Conservation (phyloP, 2,888 invertebrate species). For the Agonopterix alstromeriana region DNA sequence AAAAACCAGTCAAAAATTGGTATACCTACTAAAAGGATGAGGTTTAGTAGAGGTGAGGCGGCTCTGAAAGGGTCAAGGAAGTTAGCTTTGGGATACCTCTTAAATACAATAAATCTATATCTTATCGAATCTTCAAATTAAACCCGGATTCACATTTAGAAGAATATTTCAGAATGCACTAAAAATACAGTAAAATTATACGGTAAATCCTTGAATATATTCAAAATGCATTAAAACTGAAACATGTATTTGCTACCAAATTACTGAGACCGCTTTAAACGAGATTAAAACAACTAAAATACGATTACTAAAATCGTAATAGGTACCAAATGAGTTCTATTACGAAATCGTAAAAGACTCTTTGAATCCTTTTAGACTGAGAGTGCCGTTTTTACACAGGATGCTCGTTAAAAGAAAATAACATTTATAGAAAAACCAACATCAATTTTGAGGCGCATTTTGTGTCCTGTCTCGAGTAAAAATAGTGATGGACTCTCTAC, state of each 20-base stretch:
- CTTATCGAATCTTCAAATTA: background rate
- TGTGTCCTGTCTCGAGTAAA: too few relatives aligned
- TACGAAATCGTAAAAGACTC: slow-evolving; percentile 17
- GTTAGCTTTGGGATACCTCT: too few relatives aligned
- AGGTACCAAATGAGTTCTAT: slow-evolving; percentile 16
- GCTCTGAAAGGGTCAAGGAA: too few relatives aligned
- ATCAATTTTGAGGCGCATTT: too few relatives aligned
- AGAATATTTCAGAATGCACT: background rate
- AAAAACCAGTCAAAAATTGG: too few relatives aligned
- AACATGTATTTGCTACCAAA: background rate
- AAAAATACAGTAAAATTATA: background rate
- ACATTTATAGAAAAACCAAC: too few relatives aligned
- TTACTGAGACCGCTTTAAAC: background rate
- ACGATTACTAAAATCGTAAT: background rate
- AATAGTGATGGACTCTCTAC: too few relatives aligned
- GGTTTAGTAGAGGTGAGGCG: too few relatives aligned
- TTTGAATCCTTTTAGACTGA: slow-evolving; percentile 14
- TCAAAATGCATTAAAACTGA: background rate
- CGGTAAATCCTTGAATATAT: background rate
- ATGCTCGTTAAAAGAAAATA: too few relatives aligned
- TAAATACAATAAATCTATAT: too few relatives aligned
- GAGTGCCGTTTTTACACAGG: background rate
- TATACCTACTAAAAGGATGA: too few relatives aligned
- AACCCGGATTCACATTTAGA: background rate
- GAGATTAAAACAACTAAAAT: background rate